Base-by-base conservation (phyloP, 2,888 invertebrate genomes). In the Pimpla rufipes region DNA sequence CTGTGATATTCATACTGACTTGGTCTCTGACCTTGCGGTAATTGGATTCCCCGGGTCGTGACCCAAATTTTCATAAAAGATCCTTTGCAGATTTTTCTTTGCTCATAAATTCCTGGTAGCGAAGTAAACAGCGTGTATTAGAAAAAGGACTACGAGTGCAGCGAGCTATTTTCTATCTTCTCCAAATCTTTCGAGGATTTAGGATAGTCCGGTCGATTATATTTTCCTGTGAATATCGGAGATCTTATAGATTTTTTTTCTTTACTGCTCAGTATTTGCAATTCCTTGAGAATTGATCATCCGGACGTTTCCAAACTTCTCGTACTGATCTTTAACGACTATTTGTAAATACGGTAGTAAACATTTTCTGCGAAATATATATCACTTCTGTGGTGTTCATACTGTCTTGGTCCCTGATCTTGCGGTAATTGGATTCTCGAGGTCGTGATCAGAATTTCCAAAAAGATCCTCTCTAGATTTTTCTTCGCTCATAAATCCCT, bases 361-460 rank as follows among this genome's bases (percentile, higher is more conserved):
- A n/a, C n/a, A n/a, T n/a, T n/a, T n/a, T n/a, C n/a, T n/a, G n/a
- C n/a, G n/a, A n/a, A n/a, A n/a, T n/a, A n/a, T n/a, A n/a, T n/a
- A n/a, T n/a, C n/a, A n/a, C n/a, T n/a, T n/a, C n/a, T n/a, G n/a
- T n/a, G n/a, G n/a, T n/a, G n/a, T n/a, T n/a, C n/a, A n/a, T n/a
- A n/a, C n/a, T n/a, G n/a, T n/a, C n/a, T n/a, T 84, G 80, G 8
- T 70, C n/a, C 21, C 2, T 70, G 85, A 83, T 79, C 86, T 85
- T 85, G 77, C 37, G 5, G 50, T 83, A 84, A 85, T 81, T 81
- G 83, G 70, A 74, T 86, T 82, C 55, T 79, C 79, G 50, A 59
- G 5, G 50, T 40, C 45, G 29, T 35, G 16, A 10, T 55, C 64
- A 29, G 18, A 52, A 68, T 21, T 35, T 42, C 70, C 35, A 1